Conservation (phyloP, 2,888 invertebrate genomes). For the Agelastica alni region DNA sequence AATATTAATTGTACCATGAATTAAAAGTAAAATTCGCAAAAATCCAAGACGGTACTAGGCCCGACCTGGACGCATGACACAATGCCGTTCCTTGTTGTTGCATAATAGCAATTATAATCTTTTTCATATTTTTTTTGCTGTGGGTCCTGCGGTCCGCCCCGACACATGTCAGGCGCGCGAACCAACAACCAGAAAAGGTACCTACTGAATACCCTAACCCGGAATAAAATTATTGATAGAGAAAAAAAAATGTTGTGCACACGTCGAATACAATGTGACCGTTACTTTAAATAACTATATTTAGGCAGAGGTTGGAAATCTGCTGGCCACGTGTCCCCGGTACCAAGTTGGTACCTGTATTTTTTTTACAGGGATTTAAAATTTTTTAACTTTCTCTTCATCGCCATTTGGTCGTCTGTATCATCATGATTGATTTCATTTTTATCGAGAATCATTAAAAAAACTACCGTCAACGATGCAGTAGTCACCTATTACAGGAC, state of each 20-base stretch:
- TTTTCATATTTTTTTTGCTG: background rate
- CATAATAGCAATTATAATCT: slow-evolving; percentile 10
- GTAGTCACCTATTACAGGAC: too few relatives aligned
- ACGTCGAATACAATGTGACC: slow-evolving; percentile 2
- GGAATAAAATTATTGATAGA: slow-evolving; percentile 8
- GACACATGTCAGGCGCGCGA: slow-evolving; percentile 14
- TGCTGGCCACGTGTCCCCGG: slow-evolving; percentile 10
- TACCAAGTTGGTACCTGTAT: background rate
- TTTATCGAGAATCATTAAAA: too few relatives aligned
- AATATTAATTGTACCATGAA: too few relatives aligned
- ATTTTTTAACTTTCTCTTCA: too few relatives aligned
- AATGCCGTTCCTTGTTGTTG: too few relatives aligned
- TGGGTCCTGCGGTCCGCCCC: slow-evolving; percentile 5
- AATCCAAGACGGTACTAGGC: too few relatives aligned
- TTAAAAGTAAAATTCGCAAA: too few relatives aligned
- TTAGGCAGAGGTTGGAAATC: background rate
- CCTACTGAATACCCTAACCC: slow-evolving; percentile 8
- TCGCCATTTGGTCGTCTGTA: too few relatives aligned
- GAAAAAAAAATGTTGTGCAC: slow-evolving; percentile 1
- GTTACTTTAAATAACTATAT: slow-evolving; percentile 5
- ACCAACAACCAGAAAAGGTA: background rate
- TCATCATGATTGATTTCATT: too few relatives aligned
- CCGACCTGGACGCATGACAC: too few relatives aligned
- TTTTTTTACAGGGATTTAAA: too few relatives aligned
- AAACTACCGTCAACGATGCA: too few relatives aligned